phyloP scores from a whole-genome alignment of 2,113 vertebrate genomes.

The Synodontis membranacea region DNA sequence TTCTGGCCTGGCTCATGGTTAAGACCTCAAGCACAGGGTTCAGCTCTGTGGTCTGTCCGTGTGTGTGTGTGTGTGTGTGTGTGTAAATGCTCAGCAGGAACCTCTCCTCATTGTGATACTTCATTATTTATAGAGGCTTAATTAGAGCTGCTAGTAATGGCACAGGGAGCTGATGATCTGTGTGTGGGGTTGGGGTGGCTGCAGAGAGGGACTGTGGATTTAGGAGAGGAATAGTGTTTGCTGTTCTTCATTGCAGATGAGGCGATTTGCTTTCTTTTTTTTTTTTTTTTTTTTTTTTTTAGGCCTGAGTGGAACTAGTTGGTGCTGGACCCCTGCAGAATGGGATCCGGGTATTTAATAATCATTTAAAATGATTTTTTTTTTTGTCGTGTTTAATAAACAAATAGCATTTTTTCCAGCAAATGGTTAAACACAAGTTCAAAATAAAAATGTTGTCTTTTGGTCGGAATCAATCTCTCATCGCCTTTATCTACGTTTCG shows the following conservation, averaged over 20 bases:
- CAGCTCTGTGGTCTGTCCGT: neutral
- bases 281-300: no score
- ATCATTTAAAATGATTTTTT: neutral
- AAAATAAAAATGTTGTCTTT: neutral
- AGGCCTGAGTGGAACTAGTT: neutral
- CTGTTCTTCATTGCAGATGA: conserved; percentile 6
- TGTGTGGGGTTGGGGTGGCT: neutral
- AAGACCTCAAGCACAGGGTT: neutral
- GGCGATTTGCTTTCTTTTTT: conserved; percentile 20
- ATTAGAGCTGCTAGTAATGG: conserved; percentile 24
- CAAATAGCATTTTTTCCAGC: neutral
- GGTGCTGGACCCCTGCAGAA: neutral
- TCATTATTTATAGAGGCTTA: conserved; percentile 42
- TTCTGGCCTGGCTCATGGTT: neutral
- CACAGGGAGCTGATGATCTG: conserved; percentile 23
- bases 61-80: conserved; percentile 20
- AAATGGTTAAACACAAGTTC: neutral
- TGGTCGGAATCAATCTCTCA: neutral
- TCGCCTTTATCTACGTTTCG: neutral
- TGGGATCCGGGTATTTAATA: neutral
- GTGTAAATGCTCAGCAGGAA: neutral
- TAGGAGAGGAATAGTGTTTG: conserved; percentile 15
- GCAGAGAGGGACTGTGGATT: neutral
- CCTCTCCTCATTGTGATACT: neutral
- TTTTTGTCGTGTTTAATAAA: neutral